Evolutionary conservation across 2,888 invertebrate species (phyloP).

Genomic region (Lasioglossum lativentre): DNA sequence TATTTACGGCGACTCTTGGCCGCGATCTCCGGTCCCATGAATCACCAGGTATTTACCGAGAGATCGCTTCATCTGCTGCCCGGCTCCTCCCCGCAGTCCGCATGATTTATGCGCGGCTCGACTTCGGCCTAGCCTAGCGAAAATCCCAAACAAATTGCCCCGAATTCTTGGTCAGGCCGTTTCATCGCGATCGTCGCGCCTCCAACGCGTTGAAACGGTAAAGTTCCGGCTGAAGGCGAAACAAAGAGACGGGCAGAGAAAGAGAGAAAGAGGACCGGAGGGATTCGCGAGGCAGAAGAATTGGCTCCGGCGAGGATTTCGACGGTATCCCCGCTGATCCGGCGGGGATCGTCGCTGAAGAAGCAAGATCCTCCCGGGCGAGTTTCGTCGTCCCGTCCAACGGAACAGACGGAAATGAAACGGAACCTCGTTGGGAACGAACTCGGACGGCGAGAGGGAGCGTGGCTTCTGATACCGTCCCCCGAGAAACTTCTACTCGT

Average conservation of each 20-base stretch:
- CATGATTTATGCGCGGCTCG: slow-evolving; percentile 30
- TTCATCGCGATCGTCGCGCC: neutral
- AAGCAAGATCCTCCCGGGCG: neutral
- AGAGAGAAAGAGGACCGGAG: neutral
- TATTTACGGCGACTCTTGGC: slow-evolving; percentile 25
- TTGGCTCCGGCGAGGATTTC: slow-evolving; percentile 5
- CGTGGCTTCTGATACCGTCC: neutral
- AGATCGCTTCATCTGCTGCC: slow-evolving; percentile 21
- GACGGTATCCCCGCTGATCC: slow-evolving; percentile 24
- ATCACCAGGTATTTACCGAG: slow-evolving; percentile 23
- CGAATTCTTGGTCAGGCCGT: neutral
- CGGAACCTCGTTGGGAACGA: neutral
- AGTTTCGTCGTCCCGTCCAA: neutral
- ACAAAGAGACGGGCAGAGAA: neutral
- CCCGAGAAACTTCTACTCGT: slow-evolving; percentile 30
- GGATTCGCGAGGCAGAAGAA: neutral
- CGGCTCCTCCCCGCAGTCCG: neutral
- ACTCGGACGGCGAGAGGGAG: neutral
- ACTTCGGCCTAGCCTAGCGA: neutral
- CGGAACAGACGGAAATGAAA: slow-evolving; percentile 31
- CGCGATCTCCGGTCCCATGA: slow-evolving; percentile 22
- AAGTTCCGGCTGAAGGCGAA: neutral
- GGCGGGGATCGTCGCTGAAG: slow-evolving; percentile 21
- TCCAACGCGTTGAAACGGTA: neutral
- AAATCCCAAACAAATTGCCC: slow-evolving; percentile 23